Evolutionary conservation across 1,140 invertebrate genomes (phyloP).

Genomic region (Drosophila neocordata): DNA sequence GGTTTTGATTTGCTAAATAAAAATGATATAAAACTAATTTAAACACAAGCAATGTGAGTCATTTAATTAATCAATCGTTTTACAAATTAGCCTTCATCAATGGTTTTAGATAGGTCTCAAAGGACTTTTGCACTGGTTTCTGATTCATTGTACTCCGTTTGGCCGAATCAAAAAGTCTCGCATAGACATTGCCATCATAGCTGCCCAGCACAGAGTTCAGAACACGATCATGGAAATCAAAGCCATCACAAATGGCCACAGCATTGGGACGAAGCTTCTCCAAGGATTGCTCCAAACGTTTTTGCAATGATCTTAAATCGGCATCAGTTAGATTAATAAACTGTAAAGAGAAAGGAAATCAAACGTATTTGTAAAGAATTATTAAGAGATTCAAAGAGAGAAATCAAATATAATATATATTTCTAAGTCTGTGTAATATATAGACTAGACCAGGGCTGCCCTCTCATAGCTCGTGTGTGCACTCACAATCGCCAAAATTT

Average conservation of each 20-base stretch:
- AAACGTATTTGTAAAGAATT: too few relatives aligned
- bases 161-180: conserved; percentile 93
- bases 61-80: conserved; percentile 82
- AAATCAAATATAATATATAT: too few relatives aligned
- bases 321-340: conserved; percentile 86
- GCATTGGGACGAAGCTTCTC: conserved; percentile 91
- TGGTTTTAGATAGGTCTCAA: conserved; percentile 89
- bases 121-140: conserved; percentile 90
- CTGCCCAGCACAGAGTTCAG: conserved; percentile 92
- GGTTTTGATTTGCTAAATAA: conserved; percentile 82
- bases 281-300: conserved; percentile 88
- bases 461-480: too few relatives aligned
- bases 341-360: conserved; percentile 82
- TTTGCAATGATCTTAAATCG: conserved; percentile 87
- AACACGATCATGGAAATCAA: conserved; percentile 93
- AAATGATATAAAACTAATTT: conserved; percentile 81
- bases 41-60: conserved; percentile 41
- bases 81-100: conserved; percentile 89
- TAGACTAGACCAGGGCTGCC: too few relatives aligned
- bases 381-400: too few relatives aligned
- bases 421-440: too few relatives aligned
- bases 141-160: conserved; percentile 93
- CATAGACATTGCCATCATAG: conserved; percentile 96
- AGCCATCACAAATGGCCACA: conserved; percentile 94
- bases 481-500: too few relatives aligned